phyloP scores from a whole-genome alignment of 2,888 invertebrate genomes.

The Nudaria mundana region DNA sequence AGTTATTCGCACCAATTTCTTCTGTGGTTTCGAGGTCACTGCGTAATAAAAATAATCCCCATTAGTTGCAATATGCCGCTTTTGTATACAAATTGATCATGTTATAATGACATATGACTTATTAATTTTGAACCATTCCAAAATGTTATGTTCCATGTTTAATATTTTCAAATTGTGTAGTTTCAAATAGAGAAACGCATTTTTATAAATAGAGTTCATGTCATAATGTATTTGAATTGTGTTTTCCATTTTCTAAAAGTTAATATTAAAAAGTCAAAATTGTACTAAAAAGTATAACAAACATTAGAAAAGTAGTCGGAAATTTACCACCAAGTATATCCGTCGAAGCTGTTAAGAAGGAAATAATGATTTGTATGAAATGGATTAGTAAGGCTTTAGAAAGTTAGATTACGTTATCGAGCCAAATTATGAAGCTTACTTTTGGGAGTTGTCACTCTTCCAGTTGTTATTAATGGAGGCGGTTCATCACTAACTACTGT shows the following conservation, averaged over 20 bases:
- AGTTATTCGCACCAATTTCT: constrained; percentile 66
- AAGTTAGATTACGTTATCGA: background rate
- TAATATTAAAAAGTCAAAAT: constrained; percentile 21
- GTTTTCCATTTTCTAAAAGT: constrained; percentile 43
- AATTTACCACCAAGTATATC: constrained; percentile 1
- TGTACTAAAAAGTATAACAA: constrained; percentile 13
- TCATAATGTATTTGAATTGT: constrained; percentile 38
- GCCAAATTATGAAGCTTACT: constrained; percentile 29
- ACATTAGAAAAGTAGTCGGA: background rate
- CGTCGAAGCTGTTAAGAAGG: background rate
- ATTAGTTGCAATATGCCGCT: constrained; percentile 1
- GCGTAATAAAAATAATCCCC: constrained; percentile 24
- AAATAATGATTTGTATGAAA: background rate
- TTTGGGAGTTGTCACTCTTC: constrained; percentile 34
- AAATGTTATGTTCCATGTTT: constrained; percentile 38
- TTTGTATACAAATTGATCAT: background rate
- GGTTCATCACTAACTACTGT: constrained; percentile 45
- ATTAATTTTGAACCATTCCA: constrained; percentile 41
- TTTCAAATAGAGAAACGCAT: constrained; percentile 50
- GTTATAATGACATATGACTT: constrained; percentile 34
- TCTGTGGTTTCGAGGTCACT: constrained; percentile 49
- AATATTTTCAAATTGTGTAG: constrained; percentile 35
- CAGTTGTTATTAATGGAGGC: constrained; percentile 46
- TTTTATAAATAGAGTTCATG: constrained; percentile 35
- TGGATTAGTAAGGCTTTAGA: constrained; percentile 1